phyloP scores from a whole-genome alignment of 2,797 vertebrate genomes.

The Coregonus ussuriensis region DNA sequence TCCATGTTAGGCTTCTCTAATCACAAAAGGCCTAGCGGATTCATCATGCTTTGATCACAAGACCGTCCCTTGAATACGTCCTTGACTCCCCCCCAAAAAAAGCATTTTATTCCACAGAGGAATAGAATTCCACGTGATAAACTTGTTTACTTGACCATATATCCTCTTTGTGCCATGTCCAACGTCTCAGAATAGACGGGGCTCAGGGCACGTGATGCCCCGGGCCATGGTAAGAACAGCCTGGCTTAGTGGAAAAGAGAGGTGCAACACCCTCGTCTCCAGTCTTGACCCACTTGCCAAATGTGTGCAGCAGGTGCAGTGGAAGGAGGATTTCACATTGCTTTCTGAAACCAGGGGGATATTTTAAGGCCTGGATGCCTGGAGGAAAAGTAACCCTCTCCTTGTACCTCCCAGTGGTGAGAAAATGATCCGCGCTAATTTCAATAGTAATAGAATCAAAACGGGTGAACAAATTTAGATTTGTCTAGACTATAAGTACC shows the following conservation, averaged over 20 bases:
- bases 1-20: background rate
- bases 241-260: constrained; percentile 68
- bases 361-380: constrained; percentile 32
- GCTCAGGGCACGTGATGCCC: constrained; percentile 55
- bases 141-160: constrained; percentile 55
- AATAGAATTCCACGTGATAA: constrained; percentile 45
- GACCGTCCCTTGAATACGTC: constrained; percentile 2
- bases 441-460: background rate
- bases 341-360: constrained; percentile 51
- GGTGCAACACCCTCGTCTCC: constrained; percentile 57
- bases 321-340: constrained; percentile 49
- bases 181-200: constrained; percentile 50
- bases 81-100: constrained; percentile 12
- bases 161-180: constrained; percentile 61
- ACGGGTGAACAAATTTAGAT: background rate
- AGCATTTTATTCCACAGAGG: constrained; percentile 20
- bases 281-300: constrained; percentile 73
- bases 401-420: background rate
- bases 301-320: constrained; percentile 66
- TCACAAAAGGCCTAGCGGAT: constrained; percentile 18
- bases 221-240: constrained; percentile 65
- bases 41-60: constrained; percentile 23
- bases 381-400: background rate
- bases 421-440: background rate
- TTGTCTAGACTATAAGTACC: background rate